Conservation (phyloP, 1,140 invertebrate genomes). For the Euura lappo region DNA sequence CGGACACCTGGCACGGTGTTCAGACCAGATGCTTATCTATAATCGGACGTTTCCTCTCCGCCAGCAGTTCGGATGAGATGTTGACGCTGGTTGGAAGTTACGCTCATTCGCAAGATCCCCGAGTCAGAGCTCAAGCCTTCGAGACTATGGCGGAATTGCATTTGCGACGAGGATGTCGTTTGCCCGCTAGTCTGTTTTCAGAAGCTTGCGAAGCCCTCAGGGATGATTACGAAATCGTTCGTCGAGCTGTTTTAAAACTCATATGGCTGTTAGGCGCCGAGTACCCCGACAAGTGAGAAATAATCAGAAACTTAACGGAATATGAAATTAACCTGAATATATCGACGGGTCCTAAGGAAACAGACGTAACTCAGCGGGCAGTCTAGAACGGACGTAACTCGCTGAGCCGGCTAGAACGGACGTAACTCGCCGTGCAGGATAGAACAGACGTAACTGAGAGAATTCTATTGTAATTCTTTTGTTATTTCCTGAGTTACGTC, state of each 20-base stretch:
- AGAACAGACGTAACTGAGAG: too few species aligned
- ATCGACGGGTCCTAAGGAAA: too few species aligned
- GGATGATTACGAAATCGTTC: conserved; percentile 95
- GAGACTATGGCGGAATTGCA: conserved; percentile 83
- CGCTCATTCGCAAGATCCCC: conserved; percentile 86
- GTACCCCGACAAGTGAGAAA: conserved; percentile 83
- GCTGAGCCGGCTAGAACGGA: too few species aligned
- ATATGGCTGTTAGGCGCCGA: conserved; percentile 85
- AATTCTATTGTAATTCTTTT: too few species aligned
- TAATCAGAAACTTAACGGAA: background rate
- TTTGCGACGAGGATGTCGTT: conserved; percentile 73
- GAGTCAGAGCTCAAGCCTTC: conserved; percentile 87
- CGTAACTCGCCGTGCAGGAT: too few species aligned
- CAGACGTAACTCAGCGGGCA: too few species aligned
- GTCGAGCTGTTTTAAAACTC: conserved; percentile 83
- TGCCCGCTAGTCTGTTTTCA: conserved; percentile 81
- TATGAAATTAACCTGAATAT: too few species aligned
- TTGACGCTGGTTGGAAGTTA: conserved; percentile 78
- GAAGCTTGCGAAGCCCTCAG: conserved; percentile 82
- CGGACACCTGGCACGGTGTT: conserved; percentile 57
- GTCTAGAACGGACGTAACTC: too few species aligned
- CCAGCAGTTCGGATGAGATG: conserved; percentile 47
- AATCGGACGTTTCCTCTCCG: conserved; percentile 52
- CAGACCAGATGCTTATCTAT: conserved; percentile 57
- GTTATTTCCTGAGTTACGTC: too few species aligned